Base-by-base conservation (phyloP, 2,797 vertebrate genomes). In the Xiphophorus birchmanni region DNA sequence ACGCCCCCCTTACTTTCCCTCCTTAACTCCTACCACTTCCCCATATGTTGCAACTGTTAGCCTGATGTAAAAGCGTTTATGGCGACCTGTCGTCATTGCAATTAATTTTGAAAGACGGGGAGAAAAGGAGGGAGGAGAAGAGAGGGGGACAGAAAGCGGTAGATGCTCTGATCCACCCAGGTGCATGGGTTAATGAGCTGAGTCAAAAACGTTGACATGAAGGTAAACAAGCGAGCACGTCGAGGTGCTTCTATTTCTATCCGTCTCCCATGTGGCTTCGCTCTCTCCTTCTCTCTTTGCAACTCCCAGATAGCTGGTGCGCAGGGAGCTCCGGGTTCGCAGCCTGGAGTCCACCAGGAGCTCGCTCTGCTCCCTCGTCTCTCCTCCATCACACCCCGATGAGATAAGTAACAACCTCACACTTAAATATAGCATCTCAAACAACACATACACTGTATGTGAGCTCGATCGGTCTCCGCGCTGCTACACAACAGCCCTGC, bases 161-260 rank as follows among this genome's bases (percentile, higher is more conserved):
- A 86, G 81, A 82, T 77, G 79, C 81, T 88, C 79, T 84, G 80
- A 87, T 90, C 89, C 86, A 89, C 89, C 82, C 85, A 82, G 83
- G 88, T 86, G 80, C 84, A 86, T 87, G 81, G 89, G 91, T 94
- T 95, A 96, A 95, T 94, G 89, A 94, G 91, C 90, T 63, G 82
- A 94, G 93, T 91, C 93, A 93, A 89, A 94, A 94, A 90, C 78
- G 81, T 90, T 92, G 89, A 93, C 92, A 92, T 88, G 35, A 83
- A 93, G 80, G 94, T 95, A 96, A 96, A 96, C 95, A 96, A 94
- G 91, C 87, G 82, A 75, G 84, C 86, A 37, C 86, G 76, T 82
- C 5, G n/a, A 87, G 86, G 63, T 81, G 74, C 86, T 88, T 93
- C 89, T 93, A 93, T 94, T 94, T 92, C 89, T 84, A 42, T 12